A percentile compares a stretch with the other conserved stretches of the same genome.
phyloP scores from a whole-genome alignment of 2,113 vertebrate species.

The Toxotes jaculatrix region DNA sequence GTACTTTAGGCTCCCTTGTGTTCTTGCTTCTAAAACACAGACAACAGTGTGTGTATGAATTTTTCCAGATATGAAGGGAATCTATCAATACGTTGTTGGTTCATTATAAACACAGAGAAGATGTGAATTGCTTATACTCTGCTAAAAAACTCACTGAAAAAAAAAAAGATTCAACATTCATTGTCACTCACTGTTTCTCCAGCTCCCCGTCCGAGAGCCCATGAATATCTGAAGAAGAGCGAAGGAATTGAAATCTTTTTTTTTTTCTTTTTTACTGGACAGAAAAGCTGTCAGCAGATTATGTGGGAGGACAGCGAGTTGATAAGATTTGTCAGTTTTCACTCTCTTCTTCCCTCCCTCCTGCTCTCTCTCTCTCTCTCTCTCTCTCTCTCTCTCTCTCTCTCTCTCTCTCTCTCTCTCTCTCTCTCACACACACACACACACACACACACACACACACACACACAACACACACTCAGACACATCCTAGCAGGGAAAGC shows the following conservation, averaged over 20 bases:
- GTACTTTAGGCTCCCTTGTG: background rate
- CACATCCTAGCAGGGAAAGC: slow-evolving; percentile 13
- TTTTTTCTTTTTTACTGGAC: slow-evolving; percentile 43
- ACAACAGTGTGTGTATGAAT: background rate
- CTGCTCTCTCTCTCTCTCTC: background rate
- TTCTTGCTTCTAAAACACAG: background rate
- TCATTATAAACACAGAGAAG: slow-evolving; percentile 19
- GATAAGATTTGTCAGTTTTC: slow-evolving; percentile 76
- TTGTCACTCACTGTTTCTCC: slow-evolving; percentile 46
- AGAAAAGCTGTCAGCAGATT: slow-evolving; percentile 73
- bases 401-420: slow-evolving; percentile 15
- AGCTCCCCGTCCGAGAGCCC: slow-evolving; percentile 11
- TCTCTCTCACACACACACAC: background rate
- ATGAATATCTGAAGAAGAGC: slow-evolving; percentile 39
- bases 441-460: slow-evolving; percentile 2
- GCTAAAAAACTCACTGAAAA: background rate
- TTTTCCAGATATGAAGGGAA: background rate
- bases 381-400: slow-evolving; percentile 50
- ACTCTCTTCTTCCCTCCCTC: slow-evolving; percentile 41
- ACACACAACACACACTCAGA: background rate
- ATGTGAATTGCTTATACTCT: background rate
- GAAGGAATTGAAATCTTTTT: slow-evolving; percentile 41
- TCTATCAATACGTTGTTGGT: slow-evolving; percentile 10
- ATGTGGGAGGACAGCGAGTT: slow-evolving; percentile 72
- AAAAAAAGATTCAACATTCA: slow-evolving; percentile 11